Evolutionary conservation across 2,113 vertebrate genomes (phyloP).

Genomic region (Bos indicus): DNA sequence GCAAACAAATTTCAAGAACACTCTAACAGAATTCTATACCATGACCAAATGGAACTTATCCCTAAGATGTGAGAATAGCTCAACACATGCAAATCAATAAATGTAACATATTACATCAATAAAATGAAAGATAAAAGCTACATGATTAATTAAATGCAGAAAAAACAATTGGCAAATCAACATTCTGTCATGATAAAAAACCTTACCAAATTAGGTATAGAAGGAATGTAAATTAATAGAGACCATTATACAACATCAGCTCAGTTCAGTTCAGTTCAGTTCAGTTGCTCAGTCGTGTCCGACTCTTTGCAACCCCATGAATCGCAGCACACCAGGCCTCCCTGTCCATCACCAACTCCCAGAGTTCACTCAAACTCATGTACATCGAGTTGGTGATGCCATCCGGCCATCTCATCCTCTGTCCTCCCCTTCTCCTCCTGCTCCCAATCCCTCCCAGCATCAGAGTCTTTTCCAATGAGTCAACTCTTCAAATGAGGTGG

Average conservation of each 20-base stretch:
- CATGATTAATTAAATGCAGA: not conserved
- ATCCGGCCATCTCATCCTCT: too few species aligned
- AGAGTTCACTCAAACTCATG: too few species aligned
- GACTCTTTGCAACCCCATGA: too few species aligned
- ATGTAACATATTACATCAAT: not conserved
- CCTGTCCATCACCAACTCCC: too few species aligned
- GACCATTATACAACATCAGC: not conserved
- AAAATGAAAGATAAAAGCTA: not conserved
- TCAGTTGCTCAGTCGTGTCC: too few species aligned
- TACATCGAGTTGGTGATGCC: too few species aligned
- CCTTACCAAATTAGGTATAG: not conserved
- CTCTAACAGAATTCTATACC: not conserved
- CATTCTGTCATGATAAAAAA: not conserved
- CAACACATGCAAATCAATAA: not conserved
- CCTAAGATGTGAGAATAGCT: not conserved
- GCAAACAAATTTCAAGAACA: not conserved
- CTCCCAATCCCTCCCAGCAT: too few species aligned
- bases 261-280: too few species aligned
- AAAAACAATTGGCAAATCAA: not conserved
- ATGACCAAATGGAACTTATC: not conserved
- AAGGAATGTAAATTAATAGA: not conserved
- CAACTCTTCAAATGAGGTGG: too few species aligned
- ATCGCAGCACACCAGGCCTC: too few species aligned
- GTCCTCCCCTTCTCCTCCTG: too few species aligned
- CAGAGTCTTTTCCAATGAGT: too few species aligned